Conservation (phyloP, 2,888 invertebrate species). For the Volucella zonaria region DNA sequence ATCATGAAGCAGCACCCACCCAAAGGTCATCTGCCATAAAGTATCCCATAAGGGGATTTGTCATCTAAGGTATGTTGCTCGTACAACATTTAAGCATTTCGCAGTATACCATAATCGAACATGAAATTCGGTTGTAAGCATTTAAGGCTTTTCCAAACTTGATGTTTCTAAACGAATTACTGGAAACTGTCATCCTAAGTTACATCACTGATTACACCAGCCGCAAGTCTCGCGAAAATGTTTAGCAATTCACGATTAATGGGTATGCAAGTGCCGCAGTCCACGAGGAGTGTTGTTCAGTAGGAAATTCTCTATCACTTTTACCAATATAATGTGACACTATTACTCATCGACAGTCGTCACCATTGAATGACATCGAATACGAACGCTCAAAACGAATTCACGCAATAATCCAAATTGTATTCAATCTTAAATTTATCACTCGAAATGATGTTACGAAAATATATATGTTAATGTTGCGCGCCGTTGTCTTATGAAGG, state of each 20-base stretch:
- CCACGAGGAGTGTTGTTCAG: background rate
- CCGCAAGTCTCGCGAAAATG: constrained; percentile 1
- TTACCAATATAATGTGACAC: background rate
- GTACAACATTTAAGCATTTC: background rate
- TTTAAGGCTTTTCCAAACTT: background rate
- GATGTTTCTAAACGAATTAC: constrained; percentile 1
- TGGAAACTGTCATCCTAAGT: constrained; percentile 25
- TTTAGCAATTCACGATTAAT: constrained; percentile 36
- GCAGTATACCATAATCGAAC: background rate
- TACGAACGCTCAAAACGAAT: constrained; percentile 42
- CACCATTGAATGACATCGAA: constrained; percentile 6
- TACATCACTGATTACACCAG: constrained; percentile 36
- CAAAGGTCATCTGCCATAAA: constrained; percentile 10
- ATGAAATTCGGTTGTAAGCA: background rate
- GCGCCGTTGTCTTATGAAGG: background rate
- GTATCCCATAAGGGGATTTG: constrained; percentile 9
- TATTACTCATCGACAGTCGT: constrained; percentile 13
- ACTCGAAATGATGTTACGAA: constrained; percentile 33
- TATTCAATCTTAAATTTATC: constrained; percentile 67
- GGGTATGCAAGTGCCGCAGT: constrained; percentile 28
- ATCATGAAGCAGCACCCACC: constrained; percentile 13
- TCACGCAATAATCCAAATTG: constrained; percentile 60
- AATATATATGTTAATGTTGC: no score
- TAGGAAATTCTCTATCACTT: background rate
- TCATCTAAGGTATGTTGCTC: background rate